Conservation (phyloP, 2,113 vertebrate species). For the Myotis davidii region DNA sequence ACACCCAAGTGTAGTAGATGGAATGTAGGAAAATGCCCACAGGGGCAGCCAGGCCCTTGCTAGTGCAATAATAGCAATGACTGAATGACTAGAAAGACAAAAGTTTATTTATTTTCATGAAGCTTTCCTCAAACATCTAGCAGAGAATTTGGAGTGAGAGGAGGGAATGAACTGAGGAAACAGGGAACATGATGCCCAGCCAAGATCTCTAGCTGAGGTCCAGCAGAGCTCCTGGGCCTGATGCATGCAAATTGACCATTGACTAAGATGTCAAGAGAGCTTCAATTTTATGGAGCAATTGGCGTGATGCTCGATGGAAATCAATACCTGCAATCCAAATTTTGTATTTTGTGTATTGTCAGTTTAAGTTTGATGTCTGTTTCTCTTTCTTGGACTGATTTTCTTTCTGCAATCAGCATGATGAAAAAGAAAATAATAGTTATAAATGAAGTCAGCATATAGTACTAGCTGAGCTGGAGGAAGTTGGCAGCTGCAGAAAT, state of each 20-base stretch:
- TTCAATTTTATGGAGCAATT: slow-evolving; percentile 80
- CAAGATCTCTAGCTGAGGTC: slow-evolving; percentile 3
- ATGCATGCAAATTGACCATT: slow-evolving; percentile 65
- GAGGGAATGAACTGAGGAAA: slow-evolving; percentile 53
- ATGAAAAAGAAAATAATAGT: slow-evolving; percentile 80
- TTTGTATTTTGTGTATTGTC: slow-evolving; percentile 74
- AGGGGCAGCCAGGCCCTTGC: not conserved
- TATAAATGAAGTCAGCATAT: slow-evolving; percentile 56
- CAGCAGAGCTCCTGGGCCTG: slow-evolving; percentile 14
- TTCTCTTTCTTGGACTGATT: slow-evolving; percentile 79
- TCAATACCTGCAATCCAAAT: slow-evolving; percentile 81
- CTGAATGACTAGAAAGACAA: not conserved
- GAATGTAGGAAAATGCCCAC: not conserved
- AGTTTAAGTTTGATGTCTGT: slow-evolving; percentile 78
- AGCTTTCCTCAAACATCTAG: not conserved
- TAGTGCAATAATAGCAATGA: not conserved
- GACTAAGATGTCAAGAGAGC: slow-evolving; percentile 76
- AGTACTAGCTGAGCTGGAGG: slow-evolving; percentile 62
- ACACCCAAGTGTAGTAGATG: not conserved
- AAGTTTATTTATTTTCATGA: slow-evolving; percentile 15
- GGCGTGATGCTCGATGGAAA: slow-evolving; percentile 74
- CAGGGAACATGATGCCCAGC: not conserved
- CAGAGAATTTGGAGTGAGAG: slow-evolving; percentile 11
- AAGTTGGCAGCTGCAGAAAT: slow-evolving; percentile 67
- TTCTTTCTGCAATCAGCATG: slow-evolving; percentile 63